Evolutionary conservation across 2,797 vertebrate species (phyloP).

Genomic region (Astyanax mexicanus): DNA sequence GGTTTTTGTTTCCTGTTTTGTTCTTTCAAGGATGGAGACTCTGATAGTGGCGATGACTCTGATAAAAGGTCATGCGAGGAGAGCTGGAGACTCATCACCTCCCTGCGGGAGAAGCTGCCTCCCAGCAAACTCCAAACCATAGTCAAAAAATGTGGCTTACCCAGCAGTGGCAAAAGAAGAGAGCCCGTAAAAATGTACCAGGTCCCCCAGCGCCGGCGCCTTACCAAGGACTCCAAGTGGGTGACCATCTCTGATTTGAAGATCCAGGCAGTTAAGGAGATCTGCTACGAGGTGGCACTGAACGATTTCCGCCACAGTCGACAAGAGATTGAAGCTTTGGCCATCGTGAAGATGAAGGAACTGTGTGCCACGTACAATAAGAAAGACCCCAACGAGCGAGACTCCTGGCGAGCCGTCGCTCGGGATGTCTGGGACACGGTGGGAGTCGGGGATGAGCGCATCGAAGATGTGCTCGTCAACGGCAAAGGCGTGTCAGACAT

Average conservation of each 20-base stretch:
- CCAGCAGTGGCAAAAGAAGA: constrained; percentile 97
- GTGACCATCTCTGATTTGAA: constrained; percentile 98
- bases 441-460: constrained; percentile 94
- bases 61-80: constrained; percentile 99
- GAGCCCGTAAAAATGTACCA: constrained; percentile 99
- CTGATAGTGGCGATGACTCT: constrained; percentile 99
- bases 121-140: constrained; percentile 99
- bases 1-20: constrained; percentile 84
- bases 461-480: constrained; percentile 87
- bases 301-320: constrained; percentile 97
- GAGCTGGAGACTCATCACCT: constrained; percentile 99
- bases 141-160: constrained; percentile 99
- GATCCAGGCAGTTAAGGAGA: constrained; percentile 99
- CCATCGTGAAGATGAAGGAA: constrained; percentile 99
- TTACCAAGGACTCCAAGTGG: constrained; percentile 98
- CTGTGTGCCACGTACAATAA: constrained; percentile 94
- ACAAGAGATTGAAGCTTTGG: constrained; percentile 98
- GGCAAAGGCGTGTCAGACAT: constrained; percentile 83
- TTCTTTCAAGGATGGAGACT: constrained; percentile 99
- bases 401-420: constrained; percentile 96
- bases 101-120: constrained; percentile 98
- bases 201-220: constrained; percentile 93
- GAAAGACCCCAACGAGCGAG: constrained; percentile 97
- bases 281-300: constrained; percentile 98
- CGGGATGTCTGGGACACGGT: constrained; percentile 99